Conservation (phyloP, 2,888 invertebrate genomes). For the Drosophila flavopinicola region DNA sequence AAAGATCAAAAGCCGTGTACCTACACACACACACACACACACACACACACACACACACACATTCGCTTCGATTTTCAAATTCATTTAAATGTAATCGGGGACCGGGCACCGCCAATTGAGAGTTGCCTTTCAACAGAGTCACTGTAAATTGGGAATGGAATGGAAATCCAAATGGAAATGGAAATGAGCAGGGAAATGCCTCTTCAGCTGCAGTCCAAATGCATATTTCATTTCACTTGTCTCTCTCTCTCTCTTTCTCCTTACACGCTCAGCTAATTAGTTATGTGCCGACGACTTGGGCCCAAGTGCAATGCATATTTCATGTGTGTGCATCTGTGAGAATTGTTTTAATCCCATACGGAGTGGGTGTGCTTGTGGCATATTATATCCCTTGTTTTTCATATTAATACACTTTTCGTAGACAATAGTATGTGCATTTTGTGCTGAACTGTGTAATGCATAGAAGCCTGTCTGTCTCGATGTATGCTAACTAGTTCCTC, state of each 20-base stretch:
- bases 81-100: conserved; percentile 61
- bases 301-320: conserved; percentile 49
- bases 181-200: conserved; percentile 11
- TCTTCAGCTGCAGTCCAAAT: conserved; percentile 20
- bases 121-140: conserved; percentile 49
- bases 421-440: too few relatives aligned
- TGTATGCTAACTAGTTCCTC: too few relatives aligned
- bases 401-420: too few relatives aligned
- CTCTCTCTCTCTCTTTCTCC: conserved; percentile 3
- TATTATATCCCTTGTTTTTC: not conserved
- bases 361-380: conserved; percentile 1
- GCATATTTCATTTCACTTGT: conserved; percentile 13
- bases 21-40: conserved; percentile 39
- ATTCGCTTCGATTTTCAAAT: conserved; percentile 41
- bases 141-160: conserved; percentile 5
- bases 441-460: too few relatives aligned
- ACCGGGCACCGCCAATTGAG: conserved; percentile 39
- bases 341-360: conserved; percentile 10
- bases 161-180: conserved; percentile 6
- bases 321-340: conserved; percentile 32
- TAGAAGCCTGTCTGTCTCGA: too few relatives aligned
- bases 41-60: conserved; percentile 12
- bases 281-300: conserved; percentile 43
- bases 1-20: conserved; percentile 82
- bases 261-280: conserved; percentile 58